A percentile compares a stretch with the other conserved stretches of the same genome.
These are phyloP conservation scores for Gymnarchus niloticus DNA, from an alignment of 2,113 vertebrate species.

Conservation along the genomic window DNA sequence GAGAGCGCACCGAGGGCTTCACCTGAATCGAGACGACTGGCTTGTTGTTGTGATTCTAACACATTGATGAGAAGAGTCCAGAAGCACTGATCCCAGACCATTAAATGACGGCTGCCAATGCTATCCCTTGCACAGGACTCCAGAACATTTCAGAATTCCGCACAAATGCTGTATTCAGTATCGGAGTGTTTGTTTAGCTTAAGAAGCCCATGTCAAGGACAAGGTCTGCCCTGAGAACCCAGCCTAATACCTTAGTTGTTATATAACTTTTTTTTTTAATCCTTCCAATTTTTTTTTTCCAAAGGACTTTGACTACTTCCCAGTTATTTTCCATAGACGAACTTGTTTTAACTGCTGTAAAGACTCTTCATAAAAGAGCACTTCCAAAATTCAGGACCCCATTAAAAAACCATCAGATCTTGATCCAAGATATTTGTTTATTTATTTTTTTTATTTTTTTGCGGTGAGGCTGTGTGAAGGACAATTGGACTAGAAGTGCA, in stretches of 20 bases:
- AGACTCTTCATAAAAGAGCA: conserved; percentile 9
- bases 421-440: neutral
- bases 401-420: conserved; percentile 19
- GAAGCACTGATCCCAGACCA: neutral
- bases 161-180: neutral
- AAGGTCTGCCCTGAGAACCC: neutral
- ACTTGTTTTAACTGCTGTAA: conserved; percentile 19
- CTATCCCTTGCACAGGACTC: neutral
- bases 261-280: neutral
- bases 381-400: neutral
- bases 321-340: conserved; percentile 16
- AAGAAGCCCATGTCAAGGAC: conserved; percentile 1
- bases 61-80: neutral
- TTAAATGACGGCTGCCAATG: neutral
- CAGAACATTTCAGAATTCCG: neutral
- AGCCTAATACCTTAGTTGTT: neutral
- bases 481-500: neutral
- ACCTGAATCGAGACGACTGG: neutral
- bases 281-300: neutral
- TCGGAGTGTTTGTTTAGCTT: neutral
- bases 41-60: neutral
- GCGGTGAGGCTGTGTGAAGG: neutral
- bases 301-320: conserved; percentile 13
- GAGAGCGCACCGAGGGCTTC: neutral
- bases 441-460: neutral